Evolutionary conservation across 2,113 vertebrate species (phyloP), one percentile per base, ranked within the genome.

Genomic region (Eurystomus gularis): DNA sequence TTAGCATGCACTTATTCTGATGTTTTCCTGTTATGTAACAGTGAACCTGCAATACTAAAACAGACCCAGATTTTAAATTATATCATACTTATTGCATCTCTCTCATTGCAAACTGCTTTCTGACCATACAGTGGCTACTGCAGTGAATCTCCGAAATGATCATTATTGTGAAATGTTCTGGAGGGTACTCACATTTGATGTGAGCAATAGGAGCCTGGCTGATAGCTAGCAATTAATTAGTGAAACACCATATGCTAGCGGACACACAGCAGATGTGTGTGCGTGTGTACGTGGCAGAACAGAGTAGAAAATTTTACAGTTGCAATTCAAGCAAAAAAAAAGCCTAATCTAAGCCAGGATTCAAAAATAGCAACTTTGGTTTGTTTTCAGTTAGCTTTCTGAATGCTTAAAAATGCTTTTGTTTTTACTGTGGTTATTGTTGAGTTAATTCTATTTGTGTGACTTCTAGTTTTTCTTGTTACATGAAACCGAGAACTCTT

Each of bases 191-290:
- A 70, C 35, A 37, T 96, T 95, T 95, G 81, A 96, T 94, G 49
- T 68, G 89, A 97, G 57, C 82, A 96, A 49, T 85, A 76, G 83
- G 94, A 97, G 77, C 54, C 88, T 92, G 65, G 78, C 77, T 91
- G 92, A 91, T 96, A 91, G 89, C 71, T 91, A 95, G 82, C 82
- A 92, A 95, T 97, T 97, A 97, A 97, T 96, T 96, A 97, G 97
- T 79, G 65, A 97, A 92, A 95, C 31, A 91, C 89, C 94, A 90
- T 97, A 97, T 97, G 96, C 73, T 93, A 96, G 88, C 75, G 92
- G 93, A 54, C 85, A 52, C 86, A 33, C 37, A 98, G 71, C 96
- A 98, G 95, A 94, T 97, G 94, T 93, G 70, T 93, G 70, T 88
- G 84, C 72, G 15, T 69, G 80, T 66, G 54, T 86, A 69, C 46